Conservation (phyloP, 64 coral and sea anemone species). For the Pocillopora damicornis region DNA sequence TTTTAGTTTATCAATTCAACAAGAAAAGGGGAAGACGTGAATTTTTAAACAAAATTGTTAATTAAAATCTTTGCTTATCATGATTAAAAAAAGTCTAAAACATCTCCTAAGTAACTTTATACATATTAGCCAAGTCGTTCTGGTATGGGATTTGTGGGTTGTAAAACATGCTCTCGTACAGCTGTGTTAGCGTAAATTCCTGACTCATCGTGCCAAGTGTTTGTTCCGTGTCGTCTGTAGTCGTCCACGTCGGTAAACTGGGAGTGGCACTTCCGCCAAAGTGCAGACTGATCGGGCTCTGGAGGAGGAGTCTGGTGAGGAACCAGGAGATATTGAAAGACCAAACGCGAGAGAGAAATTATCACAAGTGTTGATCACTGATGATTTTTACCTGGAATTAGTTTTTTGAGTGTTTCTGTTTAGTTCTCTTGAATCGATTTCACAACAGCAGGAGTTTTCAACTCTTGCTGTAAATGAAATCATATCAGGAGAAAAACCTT, state of each 20-base stretch:
- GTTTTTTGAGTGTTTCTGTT: neutral
- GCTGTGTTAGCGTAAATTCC: conserved; percentile 83
- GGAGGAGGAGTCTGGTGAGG: conserved; percentile 53
- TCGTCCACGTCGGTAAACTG: conserved; percentile 98
- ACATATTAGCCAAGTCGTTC: conserved; percentile 55
- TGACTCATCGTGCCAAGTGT: conserved; percentile 91
- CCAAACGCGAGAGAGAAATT: neutral
- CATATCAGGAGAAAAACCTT: too few relatives aligned
- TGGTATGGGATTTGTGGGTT: conserved; percentile 79
- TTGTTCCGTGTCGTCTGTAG: conserved; percentile 73
- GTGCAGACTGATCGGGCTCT: conserved; percentile 71
- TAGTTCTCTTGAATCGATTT: too few relatives aligned
- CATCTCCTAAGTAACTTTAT: neutral
- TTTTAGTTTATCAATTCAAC: too few relatives aligned
- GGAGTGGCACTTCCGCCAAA: conserved; percentile 97
- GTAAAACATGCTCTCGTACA: conserved; percentile 43
- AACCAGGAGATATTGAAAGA: neutral
- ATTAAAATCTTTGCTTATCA: too few relatives aligned
- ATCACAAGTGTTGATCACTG: neutral
- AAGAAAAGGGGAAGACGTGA: too few relatives aligned
- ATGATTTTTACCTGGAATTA: neutral
- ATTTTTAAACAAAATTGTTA: too few relatives aligned
- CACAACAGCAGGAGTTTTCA: too few relatives aligned
- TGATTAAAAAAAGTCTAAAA: too few relatives aligned
- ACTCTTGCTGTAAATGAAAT: too few relatives aligned